A percentile compares a stretch with the other conserved stretches of the same genome.
phyloP scores from a whole-genome alignment of 2,888 invertebrate species.

The Perdita meconis region DNA sequence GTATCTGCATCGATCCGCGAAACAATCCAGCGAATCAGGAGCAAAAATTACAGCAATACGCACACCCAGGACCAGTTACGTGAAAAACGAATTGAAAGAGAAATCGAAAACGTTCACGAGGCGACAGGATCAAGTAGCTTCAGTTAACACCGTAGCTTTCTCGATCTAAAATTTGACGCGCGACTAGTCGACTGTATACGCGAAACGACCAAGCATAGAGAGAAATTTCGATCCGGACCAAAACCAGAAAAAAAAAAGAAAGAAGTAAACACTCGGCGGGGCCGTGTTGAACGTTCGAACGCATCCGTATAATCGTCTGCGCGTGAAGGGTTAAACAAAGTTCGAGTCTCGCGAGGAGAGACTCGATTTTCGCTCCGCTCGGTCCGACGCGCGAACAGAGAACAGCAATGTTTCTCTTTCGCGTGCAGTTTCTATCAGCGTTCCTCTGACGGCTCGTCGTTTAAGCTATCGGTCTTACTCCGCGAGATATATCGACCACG shows the following conservation, averaged over 20 bases:
- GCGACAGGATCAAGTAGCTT: constrained; percentile 7
- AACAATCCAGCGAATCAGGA: not conserved
- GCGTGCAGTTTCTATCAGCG: not conserved
- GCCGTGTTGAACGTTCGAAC: not conserved
- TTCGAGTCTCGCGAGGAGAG: not conserved
- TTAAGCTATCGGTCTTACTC: not conserved
- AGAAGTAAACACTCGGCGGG: no score
- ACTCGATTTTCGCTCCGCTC: not conserved
- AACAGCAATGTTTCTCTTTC: not conserved
- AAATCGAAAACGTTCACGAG: not conserved
- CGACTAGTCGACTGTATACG: constrained; percentile 34
- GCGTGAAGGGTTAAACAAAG: constrained; percentile 3
- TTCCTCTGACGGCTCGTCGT: not conserved
- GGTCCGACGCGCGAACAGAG: not conserved
- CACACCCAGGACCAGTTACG: constrained; percentile 67
- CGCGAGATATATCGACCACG: constrained; percentile 10
- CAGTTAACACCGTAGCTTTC: not conserved
- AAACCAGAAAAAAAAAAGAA: constrained; percentile 40
- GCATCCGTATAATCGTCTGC: not conserved
- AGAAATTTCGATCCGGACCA: constrained; percentile 53
- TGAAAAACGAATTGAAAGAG: constrained; percentile 20
- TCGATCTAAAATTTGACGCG: constrained; percentile 15
- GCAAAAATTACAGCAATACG: constrained; percentile 52
- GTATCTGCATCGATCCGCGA: constrained; percentile 43
- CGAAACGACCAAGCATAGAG: constrained; percentile 61